A percentile compares a stretch with the other conserved stretches of the same genome.
These are phyloP conservation scores for Eulemur rubriventer DNA, from an alignment of 2,797 vertebrate species.

Conservation along the genomic window DNA sequence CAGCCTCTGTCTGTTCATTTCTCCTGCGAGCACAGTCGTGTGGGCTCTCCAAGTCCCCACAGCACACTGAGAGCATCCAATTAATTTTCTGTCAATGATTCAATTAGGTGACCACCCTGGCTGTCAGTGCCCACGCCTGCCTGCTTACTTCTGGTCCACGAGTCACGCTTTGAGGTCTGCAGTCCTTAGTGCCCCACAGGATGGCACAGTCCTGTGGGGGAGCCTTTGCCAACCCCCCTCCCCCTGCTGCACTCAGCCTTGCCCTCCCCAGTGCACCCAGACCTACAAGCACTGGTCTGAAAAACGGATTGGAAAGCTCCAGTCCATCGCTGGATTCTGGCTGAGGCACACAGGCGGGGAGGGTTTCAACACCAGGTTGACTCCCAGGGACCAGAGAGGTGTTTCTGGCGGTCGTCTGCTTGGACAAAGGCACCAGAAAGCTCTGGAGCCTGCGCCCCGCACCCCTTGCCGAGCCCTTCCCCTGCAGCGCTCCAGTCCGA, in stretches of 20 bases:
- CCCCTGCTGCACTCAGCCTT: conserved; percentile 40
- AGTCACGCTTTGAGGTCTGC: conserved; percentile 21
- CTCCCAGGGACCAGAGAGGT: conserved; percentile 63
- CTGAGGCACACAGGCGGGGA: conserved; percentile 48
- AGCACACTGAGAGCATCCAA: background rate
- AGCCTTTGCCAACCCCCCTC: conserved; percentile 53
- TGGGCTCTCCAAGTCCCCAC: background rate
- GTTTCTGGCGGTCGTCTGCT: conserved; percentile 37
- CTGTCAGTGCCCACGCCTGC: conserved; percentile 14
- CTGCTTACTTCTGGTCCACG: conserved; percentile 52
- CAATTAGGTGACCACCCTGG: conserved; percentile 7
- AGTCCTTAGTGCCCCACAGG: background rate
- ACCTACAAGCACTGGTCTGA: conserved; percentile 62
- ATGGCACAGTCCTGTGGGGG: conserved; percentile 52
- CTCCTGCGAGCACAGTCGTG: background rate
- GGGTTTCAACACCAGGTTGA: conserved; percentile 69
- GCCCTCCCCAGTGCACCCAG: conserved; percentile 42
- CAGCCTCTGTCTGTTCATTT: background rate
- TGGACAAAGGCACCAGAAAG: conserved; percentile 71
- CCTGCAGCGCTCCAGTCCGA: conserved; percentile 73
- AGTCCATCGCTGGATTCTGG: conserved; percentile 71
- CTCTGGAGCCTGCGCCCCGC: conserved; percentile 62
- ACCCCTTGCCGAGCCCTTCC: conserved; percentile 64
- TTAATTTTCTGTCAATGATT: conserved; percentile 56
- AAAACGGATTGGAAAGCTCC: background rate